phyloP scores from a whole-genome alignment of 2,797 vertebrate genomes.

The Crocidura indochinensis region DNA sequence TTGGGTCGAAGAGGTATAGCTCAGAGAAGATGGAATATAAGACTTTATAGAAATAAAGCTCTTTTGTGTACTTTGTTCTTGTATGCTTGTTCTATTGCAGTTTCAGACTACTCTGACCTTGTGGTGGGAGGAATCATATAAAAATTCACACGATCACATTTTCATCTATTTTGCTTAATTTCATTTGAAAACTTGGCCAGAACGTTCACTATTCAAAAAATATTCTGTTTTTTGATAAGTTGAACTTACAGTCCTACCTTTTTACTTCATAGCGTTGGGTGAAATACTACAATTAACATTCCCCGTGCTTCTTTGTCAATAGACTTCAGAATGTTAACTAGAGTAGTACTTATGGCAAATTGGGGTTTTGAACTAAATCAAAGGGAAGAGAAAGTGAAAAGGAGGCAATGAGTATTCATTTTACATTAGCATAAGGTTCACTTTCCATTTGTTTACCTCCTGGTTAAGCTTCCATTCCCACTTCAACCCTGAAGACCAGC shows the following conservation, averaged over 20 bases:
- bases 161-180: constrained; percentile 33
- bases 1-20: not conserved
- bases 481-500: not conserved
- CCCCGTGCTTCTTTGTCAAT: not conserved
- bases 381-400: not conserved
- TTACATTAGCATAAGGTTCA: not conserved
- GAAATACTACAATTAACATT: not conserved
- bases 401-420: not conserved
- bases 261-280: not conserved
- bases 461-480: not conserved
- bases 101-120: constrained; percentile 3
- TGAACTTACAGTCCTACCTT: not conserved
- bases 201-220: not conserved
- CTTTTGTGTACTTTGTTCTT: not conserved
- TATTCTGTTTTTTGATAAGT: constrained; percentile 1
- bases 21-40: not conserved
- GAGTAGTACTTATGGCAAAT: not conserved
- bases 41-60: not conserved
- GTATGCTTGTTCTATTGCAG: not conserved
- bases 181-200: constrained; percentile 37
- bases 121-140: not conserved
- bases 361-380: constrained; percentile 11
- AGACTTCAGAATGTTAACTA: constrained; percentile 25
- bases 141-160: constrained; percentile 25
- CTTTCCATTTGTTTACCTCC: not conserved